A percentile compares a stretch with the other conserved stretches of the same genome.
phyloP scores from a whole-genome alignment of 2,888 invertebrate genomes.

The Bellardia pandia region DNA sequence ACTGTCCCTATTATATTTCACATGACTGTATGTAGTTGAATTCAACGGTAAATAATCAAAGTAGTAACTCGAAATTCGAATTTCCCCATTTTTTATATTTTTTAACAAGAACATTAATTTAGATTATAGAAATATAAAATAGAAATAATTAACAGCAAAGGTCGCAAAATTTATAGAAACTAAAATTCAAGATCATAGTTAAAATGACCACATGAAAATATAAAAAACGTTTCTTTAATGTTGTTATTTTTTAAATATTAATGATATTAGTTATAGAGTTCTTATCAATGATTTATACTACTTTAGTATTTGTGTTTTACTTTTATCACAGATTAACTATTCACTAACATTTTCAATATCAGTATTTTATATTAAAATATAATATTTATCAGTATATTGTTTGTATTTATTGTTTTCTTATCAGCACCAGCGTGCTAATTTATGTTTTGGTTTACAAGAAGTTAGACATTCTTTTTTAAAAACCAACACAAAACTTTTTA shows the following conservation, averaged over 20 bases:
- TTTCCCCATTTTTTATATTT: neutral
- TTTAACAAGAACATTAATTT: neutral
- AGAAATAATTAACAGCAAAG: neutral
- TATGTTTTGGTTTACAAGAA: too few species aligned
- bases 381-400: neutral
- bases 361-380: neutral
- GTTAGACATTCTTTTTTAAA: too few species aligned
- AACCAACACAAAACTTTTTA: too few species aligned
- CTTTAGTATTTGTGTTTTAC: neutral
- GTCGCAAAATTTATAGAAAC: neutral
- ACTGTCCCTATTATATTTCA: too few species aligned
- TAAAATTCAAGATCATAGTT: neutral
- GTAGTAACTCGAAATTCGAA: neutral
- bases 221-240: neutral
- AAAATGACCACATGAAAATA: neutral
- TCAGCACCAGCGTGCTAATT: too few species aligned
- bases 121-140: neutral
- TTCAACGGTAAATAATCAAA: neutral
- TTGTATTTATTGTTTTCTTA: too few species aligned
- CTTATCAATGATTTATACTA: neutral
- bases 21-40: too few species aligned
- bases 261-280: neutral
- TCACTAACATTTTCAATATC: conserved; percentile 16
- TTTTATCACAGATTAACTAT: neutral
- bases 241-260: conserved; percentile 4